phyloP scores from a whole-genome alignment of 2,888 invertebrate genomes.

The Pasiphila rectangulata region DNA sequence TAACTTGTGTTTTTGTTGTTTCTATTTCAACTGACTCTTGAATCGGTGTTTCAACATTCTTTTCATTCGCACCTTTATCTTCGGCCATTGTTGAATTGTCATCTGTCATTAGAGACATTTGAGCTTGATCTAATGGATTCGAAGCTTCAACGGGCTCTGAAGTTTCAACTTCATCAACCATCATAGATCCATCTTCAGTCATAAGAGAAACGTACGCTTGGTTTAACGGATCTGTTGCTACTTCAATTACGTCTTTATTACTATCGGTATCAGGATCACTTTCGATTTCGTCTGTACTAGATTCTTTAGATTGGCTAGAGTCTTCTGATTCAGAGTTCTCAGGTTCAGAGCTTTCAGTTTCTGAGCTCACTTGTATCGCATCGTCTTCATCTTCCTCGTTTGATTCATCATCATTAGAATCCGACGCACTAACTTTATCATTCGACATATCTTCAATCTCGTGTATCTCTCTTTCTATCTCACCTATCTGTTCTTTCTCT shows the following conservation, averaged over 20 bases:
- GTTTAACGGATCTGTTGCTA: not conserved
- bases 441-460: constrained; percentile 69
- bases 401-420: constrained; percentile 26
- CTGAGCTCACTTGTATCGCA: not conserved
- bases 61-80: not conserved
- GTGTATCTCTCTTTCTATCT: constrained; percentile 70
- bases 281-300: not conserved
- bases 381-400: not conserved
- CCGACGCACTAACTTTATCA: constrained; percentile 34
- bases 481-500: constrained; percentile 65
- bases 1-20: not conserved
- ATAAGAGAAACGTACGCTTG: not conserved
- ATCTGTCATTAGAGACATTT: constrained; percentile 6
- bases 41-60: no score
- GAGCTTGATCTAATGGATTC: constrained; percentile 19
- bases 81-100: not conserved
- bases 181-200: not conserved
- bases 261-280: not conserved
- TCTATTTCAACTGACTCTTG: no score
- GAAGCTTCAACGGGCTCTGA: no score
- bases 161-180: not conserved
- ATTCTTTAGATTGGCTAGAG: not conserved
- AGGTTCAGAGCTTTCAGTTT: not conserved
- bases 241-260: not conserved
- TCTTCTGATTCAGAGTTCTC: not conserved